phyloP scores from a whole-genome alignment of 2,797 vertebrate species.

The Platyrinchus mystaceus region DNA sequence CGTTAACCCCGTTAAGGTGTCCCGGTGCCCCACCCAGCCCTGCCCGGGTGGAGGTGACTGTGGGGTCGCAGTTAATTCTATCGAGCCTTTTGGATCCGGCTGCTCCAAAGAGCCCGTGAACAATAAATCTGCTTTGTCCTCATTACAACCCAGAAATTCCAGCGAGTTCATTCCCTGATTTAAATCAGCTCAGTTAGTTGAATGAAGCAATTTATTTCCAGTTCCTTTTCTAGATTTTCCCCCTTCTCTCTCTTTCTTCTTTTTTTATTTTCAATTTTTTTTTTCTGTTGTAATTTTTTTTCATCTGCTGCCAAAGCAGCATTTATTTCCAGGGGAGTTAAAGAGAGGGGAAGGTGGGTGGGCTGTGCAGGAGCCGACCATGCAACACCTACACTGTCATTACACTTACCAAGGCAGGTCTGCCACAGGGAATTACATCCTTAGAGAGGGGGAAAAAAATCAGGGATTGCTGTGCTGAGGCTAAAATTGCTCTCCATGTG shows the following conservation, averaged over 20 bases:
- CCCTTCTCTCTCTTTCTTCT: no score
- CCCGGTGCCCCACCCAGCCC: not conserved
- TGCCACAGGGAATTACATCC: not conserved
- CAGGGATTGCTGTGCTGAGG: accelerated
- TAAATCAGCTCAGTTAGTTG: slow-evolving; percentile 16
- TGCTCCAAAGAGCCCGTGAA: not conserved
- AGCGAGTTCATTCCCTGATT: slow-evolving; percentile 5
- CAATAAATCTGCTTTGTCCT: not conserved
- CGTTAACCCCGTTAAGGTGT: accelerated
- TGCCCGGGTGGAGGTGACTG: not conserved
- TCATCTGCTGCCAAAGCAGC: not conserved
- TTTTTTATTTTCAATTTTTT: not conserved
- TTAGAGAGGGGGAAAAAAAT: not conserved
- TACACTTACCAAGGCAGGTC: not conserved
- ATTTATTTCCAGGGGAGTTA: slow-evolving; percentile 1
- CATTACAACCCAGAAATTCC: not conserved
- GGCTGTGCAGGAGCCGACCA: not conserved
- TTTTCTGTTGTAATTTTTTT: not conserved
- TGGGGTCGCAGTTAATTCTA: not conserved
- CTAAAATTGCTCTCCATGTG: not conserved
- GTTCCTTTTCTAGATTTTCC: not conserved
- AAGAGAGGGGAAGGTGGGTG: not conserved
- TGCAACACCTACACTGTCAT: not conserved
- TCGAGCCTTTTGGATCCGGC: not conserved
- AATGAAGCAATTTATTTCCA: slow-evolving; percentile 35